phyloP scores from a whole-genome alignment of 2,113 vertebrate genomes.

The Proterorhinus semilunaris region DNA sequence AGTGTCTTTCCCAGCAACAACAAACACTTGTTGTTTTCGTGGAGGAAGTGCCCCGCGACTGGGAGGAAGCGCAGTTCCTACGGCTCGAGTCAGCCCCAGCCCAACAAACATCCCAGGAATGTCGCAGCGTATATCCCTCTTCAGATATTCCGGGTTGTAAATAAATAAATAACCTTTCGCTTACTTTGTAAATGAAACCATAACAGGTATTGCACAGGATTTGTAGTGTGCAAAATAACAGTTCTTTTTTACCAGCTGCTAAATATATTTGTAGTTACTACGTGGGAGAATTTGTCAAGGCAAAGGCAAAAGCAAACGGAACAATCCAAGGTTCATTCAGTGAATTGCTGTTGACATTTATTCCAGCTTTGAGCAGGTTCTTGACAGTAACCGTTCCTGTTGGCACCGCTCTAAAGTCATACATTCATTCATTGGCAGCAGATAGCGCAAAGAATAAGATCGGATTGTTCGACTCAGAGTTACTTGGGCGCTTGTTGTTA shows the following conservation, averaged over 20 bases:
- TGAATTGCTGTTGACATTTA: conserved; percentile 14
- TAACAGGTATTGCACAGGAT: not conserved
- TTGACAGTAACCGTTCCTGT: conserved; percentile 19
- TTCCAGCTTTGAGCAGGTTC: conserved; percentile 14
- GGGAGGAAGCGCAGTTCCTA: conserved; percentile 43
- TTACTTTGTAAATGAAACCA: not conserved
- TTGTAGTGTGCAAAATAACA: not conserved
- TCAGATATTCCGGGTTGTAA: not conserved
- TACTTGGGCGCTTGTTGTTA: conserved; percentile 8
- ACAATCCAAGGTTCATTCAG: not conserved
- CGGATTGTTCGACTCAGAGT: conserved; percentile 4
- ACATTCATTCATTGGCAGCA: conserved; percentile 29
- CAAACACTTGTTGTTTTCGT: conserved; percentile 34
- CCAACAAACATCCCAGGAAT: conserved; percentile 62
- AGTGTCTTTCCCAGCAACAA: conserved; percentile 9
- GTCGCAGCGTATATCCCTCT: conserved; percentile 38
- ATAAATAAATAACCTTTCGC: not conserved
- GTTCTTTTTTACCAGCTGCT: not conserved
- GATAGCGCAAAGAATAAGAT: conserved; percentile 22
- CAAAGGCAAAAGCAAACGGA: conserved; percentile 7
- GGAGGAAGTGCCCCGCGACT: conserved; percentile 31
- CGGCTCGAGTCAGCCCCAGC: conserved; percentile 26
- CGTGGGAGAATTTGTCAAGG: not conserved
- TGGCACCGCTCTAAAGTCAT: conserved; percentile 21
- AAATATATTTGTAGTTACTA: not conserved